Evolutionary conservation across 2,113 vertebrate genomes (phyloP).

Genomic region (Collichthys lucidus): DNA sequence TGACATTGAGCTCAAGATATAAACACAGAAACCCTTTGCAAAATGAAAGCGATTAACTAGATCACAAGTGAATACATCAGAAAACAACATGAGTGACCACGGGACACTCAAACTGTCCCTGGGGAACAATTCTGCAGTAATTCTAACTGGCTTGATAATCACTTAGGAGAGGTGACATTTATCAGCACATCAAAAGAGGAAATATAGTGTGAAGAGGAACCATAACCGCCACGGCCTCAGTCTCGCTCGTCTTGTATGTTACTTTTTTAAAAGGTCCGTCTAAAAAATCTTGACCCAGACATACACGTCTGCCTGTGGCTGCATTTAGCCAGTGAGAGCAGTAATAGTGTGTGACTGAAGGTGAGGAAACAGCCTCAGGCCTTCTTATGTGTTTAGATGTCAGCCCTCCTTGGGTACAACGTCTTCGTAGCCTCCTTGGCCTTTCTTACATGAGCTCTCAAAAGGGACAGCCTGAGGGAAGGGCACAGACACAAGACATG

Average conservation of each 20-base stretch:
- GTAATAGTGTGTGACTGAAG: slow-evolving; percentile 83
- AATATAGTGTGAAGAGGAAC: slow-evolving; percentile 67
- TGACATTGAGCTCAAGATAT: slow-evolving; percentile 41
- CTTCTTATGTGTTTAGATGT: slow-evolving; percentile 74
- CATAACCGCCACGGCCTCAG: slow-evolving; percentile 54
- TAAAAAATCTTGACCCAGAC: slow-evolving; percentile 72
- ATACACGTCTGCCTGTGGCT: slow-evolving; percentile 65
- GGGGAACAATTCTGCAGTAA: slow-evolving; percentile 47
- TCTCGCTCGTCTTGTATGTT: slow-evolving; percentile 44
- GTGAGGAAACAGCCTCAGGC: slow-evolving; percentile 78
- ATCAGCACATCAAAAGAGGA: slow-evolving; percentile 70
- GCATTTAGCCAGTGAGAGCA: slow-evolving; percentile 79
- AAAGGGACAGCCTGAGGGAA: slow-evolving; percentile 60
- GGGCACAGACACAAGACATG: slow-evolving; percentile 38
- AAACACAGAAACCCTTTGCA: slow-evolving; percentile 16
- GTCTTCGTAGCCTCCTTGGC: slow-evolving; percentile 60
- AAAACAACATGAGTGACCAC: slow-evolving; percentile 9
- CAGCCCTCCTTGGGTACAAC: slow-evolving; percentile 72
- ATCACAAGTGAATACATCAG: slow-evolving; percentile 43
- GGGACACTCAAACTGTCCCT: slow-evolving; percentile 40
- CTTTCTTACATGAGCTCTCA: slow-evolving; percentile 68
- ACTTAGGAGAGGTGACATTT: slow-evolving; percentile 72
- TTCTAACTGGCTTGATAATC: slow-evolving; percentile 61
- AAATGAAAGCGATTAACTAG: slow-evolving; percentile 49
- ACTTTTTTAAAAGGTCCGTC: slow-evolving; percentile 50